Base-by-base conservation (phyloP, 53 echinoderm and acorn worm genomes). In the Hippasteria phrygiana region DNA sequence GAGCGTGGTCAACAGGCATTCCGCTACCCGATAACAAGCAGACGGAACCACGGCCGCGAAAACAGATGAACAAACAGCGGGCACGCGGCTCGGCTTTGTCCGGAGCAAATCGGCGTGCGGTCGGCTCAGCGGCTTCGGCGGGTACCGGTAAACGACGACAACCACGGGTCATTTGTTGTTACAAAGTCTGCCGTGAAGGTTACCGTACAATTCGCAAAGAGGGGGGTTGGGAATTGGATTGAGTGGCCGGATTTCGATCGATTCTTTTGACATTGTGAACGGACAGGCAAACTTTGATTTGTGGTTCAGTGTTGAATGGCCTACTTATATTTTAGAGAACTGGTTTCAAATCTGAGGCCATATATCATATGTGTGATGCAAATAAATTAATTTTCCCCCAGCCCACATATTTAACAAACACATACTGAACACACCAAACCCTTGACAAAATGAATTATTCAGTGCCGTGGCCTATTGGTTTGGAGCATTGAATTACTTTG, bases 1-100 rank as follows among this genome's bases (percentile, higher is more conserved):
- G 17, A 43, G 26, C 73, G 32, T 56, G 62, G 64, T 81, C 64
- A 18, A 33, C 39, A 65, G 4, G 64, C 81, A 81, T 81, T 81
- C 81, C 81, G 17, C 43, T 64, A 43, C 66, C 70, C 12, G n/a
- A 24, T 17, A 1, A 50, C 14, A n/a, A 5, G 50, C 75, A 12
- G 46, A 11, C 75, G 29, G 32, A 12, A 46, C 69, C 43, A 70
- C 47, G 67, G 67, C 70, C 48, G 18, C 69, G 26, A 16, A 26
- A 59, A 85, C 85, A 85, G 85, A 42, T 85, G 85, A 71, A 85
- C 39, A 85, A 85, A 85, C 54, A 85, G 20, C 3, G 22, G 85
- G 38, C 71, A 50, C 85, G 71, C 37, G 85, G 14, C 84, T 14
- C 48, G 35, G 48, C 26, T 48, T 83, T 83, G 85, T 85, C 53